These are phyloP conservation scores for Drosophila parvula DNA, from an alignment of 1,140 invertebrate genomes.

Conservation along the genomic window DNA sequence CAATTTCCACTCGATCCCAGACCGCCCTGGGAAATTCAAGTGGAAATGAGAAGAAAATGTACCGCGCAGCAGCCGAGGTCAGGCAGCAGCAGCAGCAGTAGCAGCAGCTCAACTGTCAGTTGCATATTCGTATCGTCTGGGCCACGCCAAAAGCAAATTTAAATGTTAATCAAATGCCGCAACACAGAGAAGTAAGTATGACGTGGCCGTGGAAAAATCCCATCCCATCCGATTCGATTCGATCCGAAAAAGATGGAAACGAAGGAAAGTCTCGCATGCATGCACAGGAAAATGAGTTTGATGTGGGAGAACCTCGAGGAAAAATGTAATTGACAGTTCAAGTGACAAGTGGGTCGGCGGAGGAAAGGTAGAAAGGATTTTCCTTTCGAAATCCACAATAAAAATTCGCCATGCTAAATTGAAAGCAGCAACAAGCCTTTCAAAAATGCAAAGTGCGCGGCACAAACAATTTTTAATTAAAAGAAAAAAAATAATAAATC, in stretches of 20 bases:
- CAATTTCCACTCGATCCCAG: constrained; percentile 37
- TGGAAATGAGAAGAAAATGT: constrained; percentile 52
- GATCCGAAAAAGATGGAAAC: constrained; percentile 42
- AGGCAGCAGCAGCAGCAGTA: background rate
- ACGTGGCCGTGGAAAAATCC: constrained; percentile 2
- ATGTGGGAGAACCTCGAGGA: constrained; percentile 49
- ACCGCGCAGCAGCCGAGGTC: constrained; percentile 25
- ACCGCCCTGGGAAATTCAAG: constrained; percentile 26
- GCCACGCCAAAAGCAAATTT: constrained; percentile 70
- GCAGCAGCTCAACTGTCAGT: constrained; percentile 65
- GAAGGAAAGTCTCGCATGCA: constrained; percentile 75
- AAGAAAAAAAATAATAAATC: constrained; percentile 19
- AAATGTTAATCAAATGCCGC: constrained; percentile 77
- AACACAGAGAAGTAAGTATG: constrained; percentile 38
- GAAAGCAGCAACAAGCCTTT: constrained; percentile 11
- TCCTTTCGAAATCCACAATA: constrained; percentile 37
- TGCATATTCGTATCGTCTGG: constrained; percentile 55
- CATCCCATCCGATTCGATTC: constrained; percentile 2
- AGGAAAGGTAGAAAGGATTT: constrained; percentile 50
- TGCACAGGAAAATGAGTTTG: constrained; percentile 80
- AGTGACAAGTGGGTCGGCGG: constrained; percentile 54
- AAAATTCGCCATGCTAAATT: constrained; percentile 19
- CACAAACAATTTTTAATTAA: constrained; percentile 57
- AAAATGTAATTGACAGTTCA: constrained; percentile 79
- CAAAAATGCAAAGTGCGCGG: constrained; percentile 43